These are phyloP conservation scores for Capitulum mitella DNA, from an alignment of 2,888 invertebrate genomes.

Conservation along the genomic window DNA sequence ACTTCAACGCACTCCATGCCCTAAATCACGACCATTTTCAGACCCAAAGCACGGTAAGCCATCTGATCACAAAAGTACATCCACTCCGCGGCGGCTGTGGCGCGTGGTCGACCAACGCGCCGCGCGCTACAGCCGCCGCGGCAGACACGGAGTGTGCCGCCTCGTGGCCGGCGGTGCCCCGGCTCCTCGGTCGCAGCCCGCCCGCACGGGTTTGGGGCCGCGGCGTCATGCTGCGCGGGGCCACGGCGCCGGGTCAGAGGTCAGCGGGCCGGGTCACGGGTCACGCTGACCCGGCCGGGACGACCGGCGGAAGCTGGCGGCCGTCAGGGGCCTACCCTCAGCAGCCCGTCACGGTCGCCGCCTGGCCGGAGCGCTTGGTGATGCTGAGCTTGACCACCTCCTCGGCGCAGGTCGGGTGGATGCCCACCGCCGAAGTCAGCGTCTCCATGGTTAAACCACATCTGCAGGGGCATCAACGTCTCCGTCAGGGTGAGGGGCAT, in stretches of 20 bases:
- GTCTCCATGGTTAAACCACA: conserved; percentile 47
- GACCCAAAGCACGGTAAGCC: too few relatives aligned
- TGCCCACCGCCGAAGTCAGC: conserved; percentile 52
- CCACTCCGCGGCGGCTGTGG: too few relatives aligned
- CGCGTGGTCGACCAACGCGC: too few relatives aligned
- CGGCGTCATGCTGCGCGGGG: conserved; percentile 2
- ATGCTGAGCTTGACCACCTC: conserved; percentile 47
- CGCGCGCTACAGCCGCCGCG: too few relatives aligned
- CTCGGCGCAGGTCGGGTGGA: conserved; percentile 57
- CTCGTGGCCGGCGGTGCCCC: not conserved
- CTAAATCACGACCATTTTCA: too few relatives aligned
- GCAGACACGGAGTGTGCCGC: too few relatives aligned
- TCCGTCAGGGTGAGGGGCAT: too few relatives aligned
- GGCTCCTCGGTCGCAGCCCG: not conserved
- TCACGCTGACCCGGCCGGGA: not conserved
- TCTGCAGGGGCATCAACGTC: not conserved
- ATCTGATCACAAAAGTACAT: too few relatives aligned
- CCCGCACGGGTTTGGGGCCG: not conserved
- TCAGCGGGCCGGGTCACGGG: not conserved
- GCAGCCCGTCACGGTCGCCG: conserved; percentile 84
- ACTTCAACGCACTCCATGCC: too few relatives aligned
- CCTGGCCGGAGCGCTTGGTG: conserved; percentile 83
- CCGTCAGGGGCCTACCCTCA: too few relatives aligned
- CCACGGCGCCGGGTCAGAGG: not conserved
- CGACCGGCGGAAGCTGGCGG: too few relatives aligned